Percentiles rank a stretch among this genome's conserved stretches.
These are phyloP conservation scores for Labia minor DNA, from an alignment of 2,888 invertebrate species.

Conservation along the genomic window DNA sequence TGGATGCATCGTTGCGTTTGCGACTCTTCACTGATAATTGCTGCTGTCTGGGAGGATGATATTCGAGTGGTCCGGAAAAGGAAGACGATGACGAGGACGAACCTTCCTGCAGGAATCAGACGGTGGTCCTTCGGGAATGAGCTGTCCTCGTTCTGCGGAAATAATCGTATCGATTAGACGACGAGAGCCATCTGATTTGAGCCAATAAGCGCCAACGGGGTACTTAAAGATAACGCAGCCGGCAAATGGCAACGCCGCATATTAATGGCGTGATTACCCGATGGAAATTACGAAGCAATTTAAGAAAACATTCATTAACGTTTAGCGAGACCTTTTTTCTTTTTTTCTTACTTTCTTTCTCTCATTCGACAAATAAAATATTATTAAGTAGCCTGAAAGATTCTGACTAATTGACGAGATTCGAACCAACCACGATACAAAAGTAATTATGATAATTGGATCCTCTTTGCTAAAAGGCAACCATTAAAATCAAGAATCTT, in stretches of 20 bases:
- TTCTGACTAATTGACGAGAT: background rate
- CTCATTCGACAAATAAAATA: background rate
- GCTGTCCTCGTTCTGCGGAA: background rate
- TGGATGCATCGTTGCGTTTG: background rate
- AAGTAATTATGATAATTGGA: background rate
- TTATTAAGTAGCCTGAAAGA: background rate
- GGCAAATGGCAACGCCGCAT: constrained; percentile 13
- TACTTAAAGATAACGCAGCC: constrained; percentile 4
- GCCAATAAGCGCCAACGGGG: background rate
- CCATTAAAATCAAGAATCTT: too few species aligned
- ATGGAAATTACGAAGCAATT: constrained; percentile 13
- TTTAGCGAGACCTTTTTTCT: background rate
- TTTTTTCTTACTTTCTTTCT: background rate
- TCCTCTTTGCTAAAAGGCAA: background rate
- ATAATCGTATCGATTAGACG: constrained; percentile 13
- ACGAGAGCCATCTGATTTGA: constrained; percentile 7
- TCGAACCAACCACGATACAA: background rate
- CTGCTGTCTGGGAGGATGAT: background rate
- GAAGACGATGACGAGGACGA: background rate
- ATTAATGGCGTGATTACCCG: constrained; percentile 8
- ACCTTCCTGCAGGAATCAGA: constrained; percentile 1
- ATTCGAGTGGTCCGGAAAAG: background rate
- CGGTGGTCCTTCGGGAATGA: background rate
- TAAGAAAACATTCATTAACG: constrained; percentile 8
- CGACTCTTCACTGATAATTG: background rate